Evolutionary conservation across 2,888 invertebrate genomes (phyloP).

Genomic region (Xanthia icteritia): DNA sequence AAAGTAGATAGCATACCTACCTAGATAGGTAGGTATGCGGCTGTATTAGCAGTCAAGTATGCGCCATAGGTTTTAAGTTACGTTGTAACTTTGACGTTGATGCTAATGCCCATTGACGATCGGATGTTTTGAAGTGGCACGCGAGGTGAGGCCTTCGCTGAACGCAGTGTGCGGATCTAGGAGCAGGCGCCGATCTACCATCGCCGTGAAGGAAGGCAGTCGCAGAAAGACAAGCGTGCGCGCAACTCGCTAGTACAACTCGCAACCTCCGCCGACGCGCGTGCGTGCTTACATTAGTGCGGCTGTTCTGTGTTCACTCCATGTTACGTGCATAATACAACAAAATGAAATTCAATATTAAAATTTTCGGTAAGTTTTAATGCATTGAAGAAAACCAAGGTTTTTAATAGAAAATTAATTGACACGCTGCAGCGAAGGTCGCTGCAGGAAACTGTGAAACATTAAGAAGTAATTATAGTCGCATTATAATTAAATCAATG

Average conservation of each 20-base stretch:
- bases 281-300: conserved; percentile 66
- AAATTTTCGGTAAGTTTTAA: conserved; percentile 82
- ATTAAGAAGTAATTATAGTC: conserved; percentile 43
- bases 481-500: conserved; percentile 26
- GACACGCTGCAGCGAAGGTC: conserved; percentile 20
- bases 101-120: conserved; percentile 75
- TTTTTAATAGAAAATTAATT: conserved; percentile 12
- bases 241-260: conserved; percentile 77
- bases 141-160: conserved; percentile 77
- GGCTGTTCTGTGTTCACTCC: conserved; percentile 75
- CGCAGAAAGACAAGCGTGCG: conserved; percentile 81
- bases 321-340: conserved; percentile 69
- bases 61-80: conserved; percentile 57
- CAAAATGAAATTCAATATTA: conserved; percentile 85
- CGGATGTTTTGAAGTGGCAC: conserved; percentile 80
- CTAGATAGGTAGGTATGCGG: conserved; percentile 11
- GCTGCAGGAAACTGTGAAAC: conserved; percentile 17
- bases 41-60: conserved; percentile 15
- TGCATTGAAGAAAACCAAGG: background rate
- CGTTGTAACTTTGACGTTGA: conserved; percentile 56
- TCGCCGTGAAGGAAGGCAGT: conserved; percentile 75
- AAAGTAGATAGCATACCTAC: conserved; percentile 18
- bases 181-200: conserved; percentile 62
- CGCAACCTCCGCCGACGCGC: conserved; percentile 69
- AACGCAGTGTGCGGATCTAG: conserved; percentile 74